Evolutionary conservation across 2,888 invertebrate species (phyloP).

Genomic region (Aphrophora alni): DNA sequence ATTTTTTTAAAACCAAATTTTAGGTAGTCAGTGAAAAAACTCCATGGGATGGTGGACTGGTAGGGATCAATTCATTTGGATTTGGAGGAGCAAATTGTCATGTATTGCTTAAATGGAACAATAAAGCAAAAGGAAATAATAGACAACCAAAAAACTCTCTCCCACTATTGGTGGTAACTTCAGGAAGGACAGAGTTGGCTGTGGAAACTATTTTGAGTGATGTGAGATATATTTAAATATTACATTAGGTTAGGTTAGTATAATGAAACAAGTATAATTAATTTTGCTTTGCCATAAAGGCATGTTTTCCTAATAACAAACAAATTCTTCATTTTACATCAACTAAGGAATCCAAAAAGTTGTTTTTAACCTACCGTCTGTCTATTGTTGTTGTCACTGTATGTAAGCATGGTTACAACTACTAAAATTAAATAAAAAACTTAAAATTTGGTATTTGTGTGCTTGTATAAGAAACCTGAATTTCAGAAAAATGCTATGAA

Average conservation of each 20-base stretch:
- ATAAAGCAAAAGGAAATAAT: conserved; percentile 67
- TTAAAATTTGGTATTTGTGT: too few species aligned
- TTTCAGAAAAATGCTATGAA: too few species aligned
- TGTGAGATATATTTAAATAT: conserved; percentile 55
- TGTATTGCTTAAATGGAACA: conserved; percentile 67
- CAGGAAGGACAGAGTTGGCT: conserved; percentile 82
- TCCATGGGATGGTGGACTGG: conserved; percentile 74
- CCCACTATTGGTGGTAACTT: conserved; percentile 74
- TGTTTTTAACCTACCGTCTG: too few species aligned
- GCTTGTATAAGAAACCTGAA: too few species aligned
- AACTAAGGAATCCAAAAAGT: too few species aligned
- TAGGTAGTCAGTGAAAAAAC: conserved; percentile 76
- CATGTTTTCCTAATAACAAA: too few species aligned
- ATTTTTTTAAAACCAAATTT: not conserved
- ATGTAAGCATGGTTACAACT: too few species aligned
- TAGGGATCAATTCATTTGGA: conserved; percentile 90
- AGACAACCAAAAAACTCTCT: conserved; percentile 69
- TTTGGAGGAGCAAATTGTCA: conserved; percentile 92
- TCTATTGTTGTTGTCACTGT: too few species aligned
- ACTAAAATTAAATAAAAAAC: too few species aligned
- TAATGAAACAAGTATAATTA: not conserved
- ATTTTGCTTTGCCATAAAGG: too few species aligned
- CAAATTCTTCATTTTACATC: too few species aligned
- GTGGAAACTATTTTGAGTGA: conserved; percentile 70
- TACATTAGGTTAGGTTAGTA: too few species aligned